Evolutionary conservation across 2,888 invertebrate species (phyloP), one percentile per base, ranked within the genome.

Genomic region (Myopa tessellatipennis): DNA sequence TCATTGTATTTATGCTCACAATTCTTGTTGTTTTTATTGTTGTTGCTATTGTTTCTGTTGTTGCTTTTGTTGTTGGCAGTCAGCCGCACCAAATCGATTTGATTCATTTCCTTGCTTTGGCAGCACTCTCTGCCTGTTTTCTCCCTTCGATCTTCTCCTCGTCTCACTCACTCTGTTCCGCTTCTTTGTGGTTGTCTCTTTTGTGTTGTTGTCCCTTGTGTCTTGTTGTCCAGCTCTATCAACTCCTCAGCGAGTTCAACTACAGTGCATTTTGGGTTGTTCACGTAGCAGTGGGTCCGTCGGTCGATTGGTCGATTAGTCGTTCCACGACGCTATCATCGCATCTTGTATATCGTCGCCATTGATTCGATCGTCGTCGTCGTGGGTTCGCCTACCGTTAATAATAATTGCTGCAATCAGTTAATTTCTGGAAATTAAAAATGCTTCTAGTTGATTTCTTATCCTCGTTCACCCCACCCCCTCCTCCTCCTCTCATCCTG

Each of bases 361-460:
- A 36, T 26, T 52, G 52, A 55, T 40, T 14, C n/a, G 4, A 70
- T 55, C 36, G 45, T 18, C 45, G 40, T 38, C n/a, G 72, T 18
- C 73, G 73, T 73, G 45, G 73, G 50, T 73, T 73, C 61, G 26
- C 16, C 40, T 61, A 8, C 72, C 60, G 63, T 63, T 60, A 75
- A 75, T 69, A 75, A 69, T 75, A 75, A 75, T 75, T 69, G 69
- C 40, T 69, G 75, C 75, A 69, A 75, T 75, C 69, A 69, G 60
- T 70, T 70, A 70, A 70, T 70, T 70, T 52, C 26, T 55, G 40
- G 34, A 52, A 70, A 70, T 55, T 70, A 55, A 65, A 65, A 12
- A 65, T 36, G 34, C 34, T 65, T 65, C 38, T 16, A 34, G 14
- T 65, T 65, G 38, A 1, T 63, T 63, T 4, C 10, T 10, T 34